A percentile compares a stretch with the other conserved stretches of the same genome.
Conservation (phyloP, 1,140 invertebrate genomes). For the Drosophila pallidifrons region DNA sequence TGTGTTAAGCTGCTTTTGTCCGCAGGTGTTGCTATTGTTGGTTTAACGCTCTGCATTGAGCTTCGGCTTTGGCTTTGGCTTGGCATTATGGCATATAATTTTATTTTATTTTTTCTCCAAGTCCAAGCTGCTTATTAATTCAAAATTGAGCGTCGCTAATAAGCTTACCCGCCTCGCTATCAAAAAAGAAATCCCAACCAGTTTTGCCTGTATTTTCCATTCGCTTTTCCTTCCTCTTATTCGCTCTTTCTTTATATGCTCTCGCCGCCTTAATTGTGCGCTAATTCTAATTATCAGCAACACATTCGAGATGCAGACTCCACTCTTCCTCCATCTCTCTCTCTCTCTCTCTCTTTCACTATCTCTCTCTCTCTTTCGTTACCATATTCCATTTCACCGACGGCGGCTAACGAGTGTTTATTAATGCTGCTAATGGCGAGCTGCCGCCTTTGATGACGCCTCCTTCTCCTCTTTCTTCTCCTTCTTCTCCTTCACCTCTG, state of each 20-base stretch:
- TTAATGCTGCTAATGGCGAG: conserved; percentile 77
- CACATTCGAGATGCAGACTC: conserved; percentile 58
- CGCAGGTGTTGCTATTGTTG: conserved; percentile 81
- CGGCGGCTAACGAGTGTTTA: conserved; percentile 75
- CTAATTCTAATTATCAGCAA: conserved; percentile 80
- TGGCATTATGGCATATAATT: conserved; percentile 2
- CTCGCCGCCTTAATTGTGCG: conserved; percentile 68
- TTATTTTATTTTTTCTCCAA: conserved; percentile 17
- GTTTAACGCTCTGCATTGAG: conserved; percentile 62
- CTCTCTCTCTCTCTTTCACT: too few species aligned
- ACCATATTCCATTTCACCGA: background rate
- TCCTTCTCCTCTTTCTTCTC: background rate
- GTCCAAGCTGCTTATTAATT: conserved; percentile 79
- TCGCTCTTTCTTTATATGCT: background rate
- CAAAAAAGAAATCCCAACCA: conserved; percentile 25
- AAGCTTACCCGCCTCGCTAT: conserved; percentile 55
- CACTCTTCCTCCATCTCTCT: background rate
- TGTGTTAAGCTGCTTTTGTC: conserved; percentile 77
- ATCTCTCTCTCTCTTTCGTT: too few species aligned
- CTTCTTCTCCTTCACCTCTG: conserved; percentile 5
- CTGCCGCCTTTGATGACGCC: conserved; percentile 22
- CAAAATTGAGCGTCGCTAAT: conserved; percentile 70
- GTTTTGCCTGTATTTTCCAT: background rate
- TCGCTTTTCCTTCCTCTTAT: background rate
- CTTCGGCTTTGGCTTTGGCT: background rate